A percentile compares a stretch with the other conserved stretches of the same genome.
Conservation (phyloP, 2,888 invertebrate genomes). For the Melanophora roralis region DNA sequence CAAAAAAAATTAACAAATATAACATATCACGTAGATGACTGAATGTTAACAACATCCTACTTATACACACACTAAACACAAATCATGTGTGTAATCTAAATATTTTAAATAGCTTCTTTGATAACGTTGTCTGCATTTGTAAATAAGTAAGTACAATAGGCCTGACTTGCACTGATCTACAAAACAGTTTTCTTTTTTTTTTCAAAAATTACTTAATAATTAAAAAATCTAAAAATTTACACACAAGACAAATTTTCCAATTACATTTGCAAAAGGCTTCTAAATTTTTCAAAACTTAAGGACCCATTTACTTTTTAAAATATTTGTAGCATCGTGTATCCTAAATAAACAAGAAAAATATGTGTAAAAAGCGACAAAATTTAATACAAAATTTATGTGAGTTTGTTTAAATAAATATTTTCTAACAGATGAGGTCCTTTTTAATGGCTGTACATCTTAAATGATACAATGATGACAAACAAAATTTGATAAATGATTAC, state of each 20-base stretch:
- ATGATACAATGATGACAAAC: not conserved
- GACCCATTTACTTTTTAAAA: too few species aligned
- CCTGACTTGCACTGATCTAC: too few species aligned
- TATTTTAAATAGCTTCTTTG: not conserved
- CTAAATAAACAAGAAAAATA: not conserved
- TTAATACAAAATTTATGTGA: not conserved
- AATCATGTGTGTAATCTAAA: not conserved
- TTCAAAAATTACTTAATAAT: too few species aligned
- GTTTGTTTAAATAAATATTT: constrained; percentile 1
- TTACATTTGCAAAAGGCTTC: too few species aligned
- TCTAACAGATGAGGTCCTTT: constrained; percentile 25
- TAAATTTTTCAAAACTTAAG: too few species aligned
- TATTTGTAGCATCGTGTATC: too few species aligned
- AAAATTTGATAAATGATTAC: constrained; percentile 1
- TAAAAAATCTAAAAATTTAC: too few species aligned
- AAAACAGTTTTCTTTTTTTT: too few species aligned
- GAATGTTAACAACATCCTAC: not conserved
- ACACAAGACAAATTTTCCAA: too few species aligned
- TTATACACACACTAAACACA: not conserved
- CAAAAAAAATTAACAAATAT: not conserved
- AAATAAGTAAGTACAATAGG: too few species aligned
- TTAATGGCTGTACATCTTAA: not conserved
- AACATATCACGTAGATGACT: not conserved
- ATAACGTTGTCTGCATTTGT: not conserved
- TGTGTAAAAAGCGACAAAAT: not conserved